These are phyloP conservation scores for Anolis apletophallus DNA, from an alignment of 2,797 vertebrate genomes.

Conservation along the genomic window DNA sequence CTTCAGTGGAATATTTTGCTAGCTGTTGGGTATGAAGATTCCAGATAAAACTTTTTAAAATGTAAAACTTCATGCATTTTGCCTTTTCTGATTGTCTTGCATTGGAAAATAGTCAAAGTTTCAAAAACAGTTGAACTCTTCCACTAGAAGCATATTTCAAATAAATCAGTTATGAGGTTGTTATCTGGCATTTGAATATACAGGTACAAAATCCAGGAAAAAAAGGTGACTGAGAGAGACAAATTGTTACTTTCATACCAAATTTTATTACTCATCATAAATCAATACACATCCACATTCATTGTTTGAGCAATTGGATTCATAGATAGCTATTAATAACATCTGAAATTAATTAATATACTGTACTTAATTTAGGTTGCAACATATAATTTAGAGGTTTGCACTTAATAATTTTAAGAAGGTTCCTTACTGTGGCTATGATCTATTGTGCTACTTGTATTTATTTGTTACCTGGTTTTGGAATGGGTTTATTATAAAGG, in stretches of 20 bases:
- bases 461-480: slow-evolving; percentile 9
- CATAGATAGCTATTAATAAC: slow-evolving; percentile 44
- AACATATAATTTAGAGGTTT: slow-evolving; percentile 32
- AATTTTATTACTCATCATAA: slow-evolving; percentile 41
- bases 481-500: slow-evolving; percentile 11
- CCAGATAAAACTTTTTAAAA: no score
- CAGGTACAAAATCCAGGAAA: slow-evolving; percentile 18
- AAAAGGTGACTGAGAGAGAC: neutral
- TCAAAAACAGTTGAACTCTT: no score
- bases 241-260: slow-evolving; percentile 19
- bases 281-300: slow-evolving; percentile 11
- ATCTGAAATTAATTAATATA: slow-evolving; percentile 45
- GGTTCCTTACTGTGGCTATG: neutral
- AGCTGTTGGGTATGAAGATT: no score
- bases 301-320: slow-evolving; percentile 41
- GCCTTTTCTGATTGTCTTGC: no score
- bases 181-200: neutral
- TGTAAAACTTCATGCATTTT: no score
- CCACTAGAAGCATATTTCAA: no score
- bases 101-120: no score
- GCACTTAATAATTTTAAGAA: slow-evolving; percentile 48
- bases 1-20: no score
- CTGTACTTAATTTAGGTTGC: slow-evolving; percentile 56
- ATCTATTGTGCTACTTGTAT: neutral
- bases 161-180: neutral